phyloP scores from a whole-genome alignment of 2,113 vertebrate species.

The Irena cyanogastra region DNA sequence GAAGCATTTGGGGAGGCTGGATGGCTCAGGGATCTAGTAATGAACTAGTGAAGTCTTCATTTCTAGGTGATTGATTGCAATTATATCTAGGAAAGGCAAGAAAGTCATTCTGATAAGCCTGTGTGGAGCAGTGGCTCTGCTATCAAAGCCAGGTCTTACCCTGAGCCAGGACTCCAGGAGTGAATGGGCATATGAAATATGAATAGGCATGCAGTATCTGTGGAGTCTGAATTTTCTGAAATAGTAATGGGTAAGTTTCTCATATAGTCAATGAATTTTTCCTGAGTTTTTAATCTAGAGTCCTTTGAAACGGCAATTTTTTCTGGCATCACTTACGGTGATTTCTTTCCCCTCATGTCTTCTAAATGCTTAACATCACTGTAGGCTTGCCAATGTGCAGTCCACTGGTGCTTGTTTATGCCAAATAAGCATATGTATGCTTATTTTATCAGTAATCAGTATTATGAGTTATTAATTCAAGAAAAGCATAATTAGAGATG shows the following conservation, averaged over 20 bases:
- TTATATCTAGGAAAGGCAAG: neutral
- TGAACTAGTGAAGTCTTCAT: neutral
- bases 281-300: neutral
- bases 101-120: neutral
- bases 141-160: neutral
- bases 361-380: neutral
- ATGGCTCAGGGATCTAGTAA: neutral
- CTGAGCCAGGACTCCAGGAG: neutral
- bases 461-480: neutral
- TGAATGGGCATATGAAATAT: neutral
- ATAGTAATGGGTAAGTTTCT: neutral
- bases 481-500: neutral
- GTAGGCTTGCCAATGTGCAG: neutral
- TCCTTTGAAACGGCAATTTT: neutral
- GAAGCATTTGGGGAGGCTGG: neutral
- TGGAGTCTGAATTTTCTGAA: neutral
- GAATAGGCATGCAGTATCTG: neutral
- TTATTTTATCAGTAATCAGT: neutral
- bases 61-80: neutral
- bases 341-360: neutral
- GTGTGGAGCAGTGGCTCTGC: neutral
- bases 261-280: neutral
- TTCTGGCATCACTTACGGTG: neutral
- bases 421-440: neutral
- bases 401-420: neutral